Evolutionary conservation across 2,797 vertebrate genomes (phyloP), one percentile per base, ranked within the genome.

Genomic region (Sebastes steindachneri): DNA sequence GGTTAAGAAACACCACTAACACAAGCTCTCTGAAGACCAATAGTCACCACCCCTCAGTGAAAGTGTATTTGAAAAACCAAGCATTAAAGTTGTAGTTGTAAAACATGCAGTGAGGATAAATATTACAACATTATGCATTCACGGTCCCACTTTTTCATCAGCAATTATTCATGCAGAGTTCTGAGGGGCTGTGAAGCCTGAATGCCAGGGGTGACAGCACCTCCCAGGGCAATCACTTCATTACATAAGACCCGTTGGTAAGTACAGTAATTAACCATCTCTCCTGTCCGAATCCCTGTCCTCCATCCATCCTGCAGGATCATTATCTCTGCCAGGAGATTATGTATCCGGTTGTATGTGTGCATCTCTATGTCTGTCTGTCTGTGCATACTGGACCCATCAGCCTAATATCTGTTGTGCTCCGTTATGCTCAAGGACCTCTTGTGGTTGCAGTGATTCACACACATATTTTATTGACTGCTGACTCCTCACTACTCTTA

Each of bases 251-350:
- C 31, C 15, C 2, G 9, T 14, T 25, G 33, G 28, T 31, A 41
- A 33, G 71, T 25, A 15, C 48, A 48, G 65, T 51, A 33, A 79
- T 63, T 62, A 80, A 74, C 71, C 65, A 31, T 21, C 55, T 41
- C 21, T 8, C 17, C 6, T 65, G 26, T 73, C 29, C 31, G 54
- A 23, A n/a, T 33, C 9, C 12, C 9, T 14, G 21, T 54, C 45
- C 31, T 73, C 64, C 17, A 41, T 37, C 9, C 66, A 54, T 28
- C 31, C 37, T 58, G 28, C 58, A 41, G 33, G 23, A n/a, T 41
- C 54, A 59, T 33, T 33, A 62, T 62, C 10, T 21, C 59, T 4
- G 19, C 59, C 17, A 35, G 31, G 31, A 35, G 9, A 23, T 63
- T 7, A 35, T 35, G 60, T 35, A 23, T 63, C 8, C 29, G 3